Base-by-base conservation (phyloP, 1,140 invertebrate genomes). In the Hycleus phaleratus region DNA sequence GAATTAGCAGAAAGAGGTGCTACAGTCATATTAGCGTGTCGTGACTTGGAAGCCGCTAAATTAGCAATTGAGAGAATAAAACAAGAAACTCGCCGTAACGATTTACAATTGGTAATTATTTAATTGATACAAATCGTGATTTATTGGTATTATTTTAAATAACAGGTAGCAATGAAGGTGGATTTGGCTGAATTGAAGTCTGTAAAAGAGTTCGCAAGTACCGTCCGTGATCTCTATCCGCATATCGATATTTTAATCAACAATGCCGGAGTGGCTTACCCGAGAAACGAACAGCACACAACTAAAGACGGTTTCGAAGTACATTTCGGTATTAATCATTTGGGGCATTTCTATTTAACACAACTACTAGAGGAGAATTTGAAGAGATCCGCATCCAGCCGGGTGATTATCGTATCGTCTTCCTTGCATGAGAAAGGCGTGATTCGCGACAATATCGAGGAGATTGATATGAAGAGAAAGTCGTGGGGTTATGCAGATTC, bases 291-390 rank as follows among this genome's bases (percentile, higher is more conserved):
- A 48, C 68, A 76, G n/a, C 63, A 71, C 1, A 73, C 73, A 46
- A 93, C 90, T 1, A 75, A 81, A 64, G 91, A 95, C 75, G 89
- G 88, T 0, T 90, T 89, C 75, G 92, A 95, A 75, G 83, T 85
- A 45, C 86, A 91, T 72, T 84, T 91, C 72, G 87, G 85, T 9
- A 83, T 87, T 0, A 91, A 91, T 75, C 85, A 91, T 67, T 76
- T 91, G 40, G 87, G 87, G 10, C 91, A 93, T 68, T 94, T 93
- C 70, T 74, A 92, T n/a, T 73, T 95, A 2, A 94, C 90, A 1
- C 82, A 87, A 71, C 76, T 91, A 11, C 75, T 95, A 7, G 64
- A 90, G 32, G 83, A 88, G 9, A 73, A 79, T 12, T 71, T 94
- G 7, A 84, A 71, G 73, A 79, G 46, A 79, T 77, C 49, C 79